Evolutionary conservation across 37 sponge, comb jelly and placozoan genomes (phyloP).

Genomic region (Dysidea cf. avara): DNA sequence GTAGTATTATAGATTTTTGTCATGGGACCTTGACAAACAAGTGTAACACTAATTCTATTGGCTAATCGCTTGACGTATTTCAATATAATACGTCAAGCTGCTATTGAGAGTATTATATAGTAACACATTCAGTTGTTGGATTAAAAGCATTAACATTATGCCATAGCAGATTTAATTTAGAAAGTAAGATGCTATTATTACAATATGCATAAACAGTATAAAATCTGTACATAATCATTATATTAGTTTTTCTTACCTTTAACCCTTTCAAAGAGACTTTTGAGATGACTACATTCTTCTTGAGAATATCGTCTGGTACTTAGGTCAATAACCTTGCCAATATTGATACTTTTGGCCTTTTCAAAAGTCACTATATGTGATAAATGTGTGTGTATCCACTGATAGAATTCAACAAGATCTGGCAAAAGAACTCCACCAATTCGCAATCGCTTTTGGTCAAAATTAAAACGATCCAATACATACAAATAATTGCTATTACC

Average conservation of each 20-base stretch:
- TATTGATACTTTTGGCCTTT: constrained; percentile 34
- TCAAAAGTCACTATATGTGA: constrained; percentile 66
- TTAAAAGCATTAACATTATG: no score
- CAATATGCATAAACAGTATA: no score
- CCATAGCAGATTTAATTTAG: no score
- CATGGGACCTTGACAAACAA: no score
- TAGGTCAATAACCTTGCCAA: constrained; percentile 45
- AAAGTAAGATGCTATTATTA: no score
- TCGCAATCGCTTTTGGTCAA: constrained; percentile 47
- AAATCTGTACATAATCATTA: background rate
- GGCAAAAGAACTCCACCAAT: constrained; percentile 64
- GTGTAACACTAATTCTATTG: no score
- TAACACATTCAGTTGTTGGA: no score
- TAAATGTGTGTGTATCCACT: constrained; percentile 70
- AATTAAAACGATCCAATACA: constrained; percentile 33
- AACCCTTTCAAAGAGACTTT: constrained; percentile 59
- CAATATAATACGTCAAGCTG: no score
- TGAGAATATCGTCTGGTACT: constrained; percentile 26
- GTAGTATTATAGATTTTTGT: no score
- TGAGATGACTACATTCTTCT: constrained; percentile 33
- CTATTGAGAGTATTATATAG: no score
- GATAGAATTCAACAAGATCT: constrained; percentile 82
- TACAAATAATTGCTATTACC: background rate
- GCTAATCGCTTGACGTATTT: no score
- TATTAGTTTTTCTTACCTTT: constrained; percentile 30